phyloP scores from a whole-genome alignment of 2,888 invertebrate genomes.

The Sipunculus nudus region DNA sequence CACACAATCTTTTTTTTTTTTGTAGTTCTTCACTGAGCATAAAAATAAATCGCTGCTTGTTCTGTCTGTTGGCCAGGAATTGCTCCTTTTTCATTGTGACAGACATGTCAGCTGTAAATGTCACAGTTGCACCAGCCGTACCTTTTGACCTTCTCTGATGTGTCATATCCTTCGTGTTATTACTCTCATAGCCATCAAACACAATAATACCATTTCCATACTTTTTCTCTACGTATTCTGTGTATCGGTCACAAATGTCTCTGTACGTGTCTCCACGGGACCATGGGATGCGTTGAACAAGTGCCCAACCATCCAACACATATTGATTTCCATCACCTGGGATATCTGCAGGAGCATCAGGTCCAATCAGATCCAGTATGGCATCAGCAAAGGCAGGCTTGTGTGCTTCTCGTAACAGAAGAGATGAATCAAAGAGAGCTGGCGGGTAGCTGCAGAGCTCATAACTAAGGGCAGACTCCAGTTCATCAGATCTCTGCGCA shows the following conservation, averaged over 20 bases:
- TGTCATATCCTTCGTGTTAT: conserved; percentile 41
- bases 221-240: conserved; percentile 21
- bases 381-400: conserved; percentile 39
- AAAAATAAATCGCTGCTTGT: conserved; percentile 44
- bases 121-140: conserved; percentile 21
- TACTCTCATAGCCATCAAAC: conserved; percentile 45
- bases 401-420: conserved; percentile 26
- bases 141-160: conserved; percentile 38
- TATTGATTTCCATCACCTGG: neutral
- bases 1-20: conserved; percentile 6
- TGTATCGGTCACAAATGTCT: conserved; percentile 32
- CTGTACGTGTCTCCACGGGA: conserved; percentile 28
- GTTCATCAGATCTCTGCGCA: conserved; percentile 1
- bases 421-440: conserved; percentile 39
- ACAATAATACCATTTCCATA: conserved; percentile 33
- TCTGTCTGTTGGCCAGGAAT: conserved; percentile 40
- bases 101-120: conserved; percentile 32
- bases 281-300: conserved; percentile 40
- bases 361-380: conserved; percentile 22
- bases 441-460: conserved; percentile 28
- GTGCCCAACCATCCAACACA: conserved; percentile 42
- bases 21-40: conserved; percentile 24
- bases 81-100: conserved; percentile 38
- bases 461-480: conserved; percentile 15
- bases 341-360: neutral